Evolutionary conservation across 35 echinoderm and acorn worm species (phyloP).

Genomic region (Apostichopus californicus): DNA sequence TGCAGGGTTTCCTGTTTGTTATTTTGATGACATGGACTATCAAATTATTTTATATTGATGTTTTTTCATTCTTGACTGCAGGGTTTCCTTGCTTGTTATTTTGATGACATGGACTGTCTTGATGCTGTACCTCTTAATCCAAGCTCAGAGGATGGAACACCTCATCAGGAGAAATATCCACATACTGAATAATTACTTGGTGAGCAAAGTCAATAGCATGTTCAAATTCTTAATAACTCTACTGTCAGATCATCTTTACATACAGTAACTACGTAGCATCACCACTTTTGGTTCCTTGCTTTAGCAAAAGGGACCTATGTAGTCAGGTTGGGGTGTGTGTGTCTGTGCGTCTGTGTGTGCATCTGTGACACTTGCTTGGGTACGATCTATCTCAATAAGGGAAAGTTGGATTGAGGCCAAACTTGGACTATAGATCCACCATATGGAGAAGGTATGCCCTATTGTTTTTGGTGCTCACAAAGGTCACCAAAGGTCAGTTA

Average conservation of each 20-base stretch:
- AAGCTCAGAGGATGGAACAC: constrained; percentile 65
- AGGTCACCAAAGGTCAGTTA: too few relatives aligned
- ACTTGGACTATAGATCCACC: too few relatives aligned
- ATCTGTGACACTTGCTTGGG: too few relatives aligned
- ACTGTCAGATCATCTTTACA: neutral
- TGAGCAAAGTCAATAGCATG: constrained; percentile 24
- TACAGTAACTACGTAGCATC: neutral
- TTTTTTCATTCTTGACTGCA: neutral
- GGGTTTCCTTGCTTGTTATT: constrained; percentile 74
- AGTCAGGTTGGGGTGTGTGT: too few relatives aligned
- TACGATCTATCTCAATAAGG: too few relatives aligned
- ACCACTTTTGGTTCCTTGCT: neutral
- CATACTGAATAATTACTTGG: constrained; percentile 54
- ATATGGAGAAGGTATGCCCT: too few relatives aligned
- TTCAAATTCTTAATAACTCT: too few relatives aligned
- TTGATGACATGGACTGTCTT: constrained; percentile 67
- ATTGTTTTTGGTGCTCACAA: too few relatives aligned
- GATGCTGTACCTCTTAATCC: constrained; percentile 58
- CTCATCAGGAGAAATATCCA: constrained; percentile 67
- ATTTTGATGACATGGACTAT: neutral
- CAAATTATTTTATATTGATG: neutral
- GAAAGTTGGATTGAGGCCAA: too few relatives aligned
- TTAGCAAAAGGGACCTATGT: too few relatives aligned
- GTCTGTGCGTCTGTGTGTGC: too few relatives aligned
- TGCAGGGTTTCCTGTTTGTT: neutral